Base-by-base conservation (phyloP, 2,113 vertebrate species). In the Corvus hawaiiensis region DNA sequence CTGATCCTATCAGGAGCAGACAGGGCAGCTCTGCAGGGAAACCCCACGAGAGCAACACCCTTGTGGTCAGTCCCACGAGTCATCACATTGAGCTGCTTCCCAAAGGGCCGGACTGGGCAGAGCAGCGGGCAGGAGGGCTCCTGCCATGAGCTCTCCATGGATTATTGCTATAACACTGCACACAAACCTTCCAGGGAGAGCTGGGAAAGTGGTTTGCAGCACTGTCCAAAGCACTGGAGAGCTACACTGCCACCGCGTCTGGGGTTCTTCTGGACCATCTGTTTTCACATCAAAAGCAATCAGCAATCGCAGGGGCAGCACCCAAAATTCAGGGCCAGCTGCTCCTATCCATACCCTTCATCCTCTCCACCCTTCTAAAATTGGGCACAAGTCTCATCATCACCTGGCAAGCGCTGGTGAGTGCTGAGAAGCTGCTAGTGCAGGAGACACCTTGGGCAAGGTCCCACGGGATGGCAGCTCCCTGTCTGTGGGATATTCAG, bases 231-330 rank as follows among this genome's bases (percentile, higher is more conserved):
- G 33, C 54, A 59, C 59, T 12, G 32, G 10, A 56, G n/a, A 92
- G 43, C 48, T 71, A 22, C 4, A 8, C 10, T n/a, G 49, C 16
- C 23, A 16, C 33, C 4, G 0, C 2, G 5, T 13, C 2, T 43
- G 55, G 78, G 63, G 37, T 20, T 66, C 48, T 83, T 33, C 88
- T 62, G 33, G 23, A 41, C 49, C 43, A 51, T 39, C n/a, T 86
- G 59, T 49, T 86, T 77, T 22, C 52, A 52, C 7, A 68, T 7
- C 35, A 39, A 58, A 77, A 90, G 49, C 55, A 49, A 59, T 14
- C 24, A 3, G 41, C 62, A 83, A 33, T 17, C 0, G 0, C 41
- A 69, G 14, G 32, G 26, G 22, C 41, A 87, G 67, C 43, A 41
- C 3, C 1, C 28, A 62, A 46, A 87, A 79, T 52, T 66, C 62